Percentiles rank a stretch among this genome's conserved stretches.
phyloP scores from a whole-genome alignment of 1,140 invertebrate genomes.

The Temnothorax longispinosus region DNA sequence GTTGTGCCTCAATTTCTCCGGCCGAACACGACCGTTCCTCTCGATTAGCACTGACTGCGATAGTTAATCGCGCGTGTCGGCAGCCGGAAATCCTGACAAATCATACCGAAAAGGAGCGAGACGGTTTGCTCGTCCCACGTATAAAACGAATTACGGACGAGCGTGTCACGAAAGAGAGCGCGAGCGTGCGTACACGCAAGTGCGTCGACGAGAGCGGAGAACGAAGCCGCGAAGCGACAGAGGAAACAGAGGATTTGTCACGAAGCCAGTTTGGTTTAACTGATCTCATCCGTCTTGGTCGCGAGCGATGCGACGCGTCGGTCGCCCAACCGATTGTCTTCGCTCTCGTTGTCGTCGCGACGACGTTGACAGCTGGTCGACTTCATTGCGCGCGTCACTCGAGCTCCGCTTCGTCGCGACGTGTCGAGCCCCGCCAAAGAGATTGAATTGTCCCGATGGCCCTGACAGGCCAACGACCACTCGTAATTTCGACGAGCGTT shows the following conservation, averaged over 20 bases:
- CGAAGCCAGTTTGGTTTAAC: constrained; percentile 85
- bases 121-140: constrained; percentile 57
- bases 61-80: constrained; percentile 37
- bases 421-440: constrained; percentile 12
- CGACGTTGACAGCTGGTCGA: constrained; percentile 35
- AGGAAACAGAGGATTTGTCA: constrained; percentile 85
- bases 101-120: constrained; percentile 40
- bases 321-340: constrained; percentile 66
- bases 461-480: constrained; percentile 54
- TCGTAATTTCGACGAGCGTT: constrained; percentile 16
- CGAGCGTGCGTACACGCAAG: constrained; percentile 55
- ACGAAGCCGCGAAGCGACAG: constrained; percentile 72
- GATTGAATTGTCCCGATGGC: constrained; percentile 66
- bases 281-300: constrained; percentile 85
- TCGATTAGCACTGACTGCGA: constrained; percentile 25
- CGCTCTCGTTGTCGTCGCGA: constrained; percentile 62
- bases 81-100: constrained; percentile 66
- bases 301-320: constrained; percentile 72
- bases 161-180: constrained; percentile 13
- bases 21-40: not conserved
- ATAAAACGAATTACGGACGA: constrained; percentile 50
- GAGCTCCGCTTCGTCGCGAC: constrained; percentile 27
- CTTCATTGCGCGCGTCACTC: constrained; percentile 50
- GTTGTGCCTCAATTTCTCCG: constrained; percentile 9
- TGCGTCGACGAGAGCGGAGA: constrained; percentile 57